Base-by-base conservation (phyloP, 2,888 invertebrate genomes). In the Schizaphis graminum region DNA sequence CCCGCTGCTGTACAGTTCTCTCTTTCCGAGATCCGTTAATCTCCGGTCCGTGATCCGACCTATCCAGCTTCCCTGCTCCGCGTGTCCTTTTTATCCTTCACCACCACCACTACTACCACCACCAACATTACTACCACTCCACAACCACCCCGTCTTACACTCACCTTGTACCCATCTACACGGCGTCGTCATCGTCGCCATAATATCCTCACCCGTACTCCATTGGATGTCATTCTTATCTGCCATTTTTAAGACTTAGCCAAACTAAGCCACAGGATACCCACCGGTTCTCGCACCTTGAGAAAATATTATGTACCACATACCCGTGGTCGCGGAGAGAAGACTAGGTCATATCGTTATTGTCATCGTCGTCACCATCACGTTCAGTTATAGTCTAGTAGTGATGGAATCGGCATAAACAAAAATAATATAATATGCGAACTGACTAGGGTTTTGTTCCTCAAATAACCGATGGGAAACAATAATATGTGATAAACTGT, bases 1-100 rank as follows among this genome's bases (percentile, higher is more conserved):
- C 21, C 56, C n/a, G 3, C 13, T 28, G 28, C n/a, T 13, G 10
- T n/a, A 47, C 67, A 47, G 49, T 86, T 85, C 57, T 85, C 93
- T 90, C 56, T 56, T 47, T 26, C 93, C 16, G 84, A 89, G 56
- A 89, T 89, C 93, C 61, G 94, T 94, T 94, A 94, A 94, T 94
- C 94, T 94, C 94, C 61, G 41, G 85, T 84, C 85, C 84, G 16
- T 44, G 87, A 88, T 84, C 89, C 77, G 26, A 90, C 77, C 89
- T 28, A 77, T 77, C 77, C 77, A 21, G 35, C 8, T 35, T 35
- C 21, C 35, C 77, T 77, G 21, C 77, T 35, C 77, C 77, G 35
- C 21, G 2, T 35, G 35, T 77, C 35, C 77, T 77, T 77, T 35
- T 41, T 77, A 77, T 77, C 77, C 77, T 77, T 77, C 77, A 21